Conservation (phyloP, 1,140 invertebrate genomes). For the Philotrypesis tridentata region DNA sequence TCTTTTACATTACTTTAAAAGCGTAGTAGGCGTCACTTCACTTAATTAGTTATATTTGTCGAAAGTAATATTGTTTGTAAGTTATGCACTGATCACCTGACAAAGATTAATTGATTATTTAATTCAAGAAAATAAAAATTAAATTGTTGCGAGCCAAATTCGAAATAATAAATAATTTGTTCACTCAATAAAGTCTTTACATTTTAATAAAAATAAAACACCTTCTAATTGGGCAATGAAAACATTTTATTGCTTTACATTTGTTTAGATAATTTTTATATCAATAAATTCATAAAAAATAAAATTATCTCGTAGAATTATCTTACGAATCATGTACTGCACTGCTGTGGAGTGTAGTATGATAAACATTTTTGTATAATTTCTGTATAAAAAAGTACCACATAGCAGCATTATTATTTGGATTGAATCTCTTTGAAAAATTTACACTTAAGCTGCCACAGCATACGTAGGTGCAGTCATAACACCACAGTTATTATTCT, state of each 20-base stretch:
- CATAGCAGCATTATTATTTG: background rate
- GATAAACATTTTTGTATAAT: background rate
- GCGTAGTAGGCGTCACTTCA: background rate
- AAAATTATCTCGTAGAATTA: conserved; percentile 14
- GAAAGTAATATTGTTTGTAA: background rate
- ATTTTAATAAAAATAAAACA: background rate
- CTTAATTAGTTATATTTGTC: background rate
- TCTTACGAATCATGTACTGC: conserved; percentile 1
- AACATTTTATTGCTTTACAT: conserved; percentile 1
- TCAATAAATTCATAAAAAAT: conserved; percentile 28
- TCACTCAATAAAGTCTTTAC: background rate
- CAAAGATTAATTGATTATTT: background rate
- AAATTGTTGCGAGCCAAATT: conserved; percentile 5
- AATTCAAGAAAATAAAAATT: conserved; percentile 15
- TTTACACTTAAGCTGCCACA: conserved; percentile 70
- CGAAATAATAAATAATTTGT: conserved; percentile 27
- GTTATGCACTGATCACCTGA: background rate
- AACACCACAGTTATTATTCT: conserved; percentile 94
- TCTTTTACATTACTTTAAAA: background rate
- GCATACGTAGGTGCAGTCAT: conserved; percentile 91
- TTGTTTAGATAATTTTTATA: conserved; percentile 18
- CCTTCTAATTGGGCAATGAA: background rate
- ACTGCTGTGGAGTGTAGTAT: background rate
- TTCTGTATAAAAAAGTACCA: background rate
- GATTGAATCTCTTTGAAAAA: conserved; percentile 2